Conservation (phyloP, 2,797 vertebrate species). For the Paramormyrops hopkinsi region DNA sequence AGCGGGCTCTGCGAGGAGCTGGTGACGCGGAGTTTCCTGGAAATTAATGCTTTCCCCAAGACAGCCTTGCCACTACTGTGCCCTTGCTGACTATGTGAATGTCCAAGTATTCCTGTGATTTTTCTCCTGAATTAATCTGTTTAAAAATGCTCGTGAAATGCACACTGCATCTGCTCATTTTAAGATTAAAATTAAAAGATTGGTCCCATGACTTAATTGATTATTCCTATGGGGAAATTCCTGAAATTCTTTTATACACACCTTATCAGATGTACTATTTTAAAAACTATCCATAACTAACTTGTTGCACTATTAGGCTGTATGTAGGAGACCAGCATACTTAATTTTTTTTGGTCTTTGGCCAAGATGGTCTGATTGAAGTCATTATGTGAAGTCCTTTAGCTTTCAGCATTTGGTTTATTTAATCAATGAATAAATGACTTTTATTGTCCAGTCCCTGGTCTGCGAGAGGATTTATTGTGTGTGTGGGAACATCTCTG, state of each 20-base stretch:
- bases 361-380: background rate
- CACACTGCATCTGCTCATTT: background rate
- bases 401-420: background rate
- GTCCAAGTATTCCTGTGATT: background rate
- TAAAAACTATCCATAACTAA: background rate
- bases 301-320: background rate
- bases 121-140: background rate
- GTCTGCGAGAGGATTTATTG: background rate
- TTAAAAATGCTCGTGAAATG: background rate
- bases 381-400: background rate
- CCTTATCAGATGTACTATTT: background rate
- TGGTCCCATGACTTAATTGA: background rate
- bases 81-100: constrained; percentile 2
- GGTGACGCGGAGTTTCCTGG: background rate
- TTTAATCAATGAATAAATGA: background rate
- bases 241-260: background rate
- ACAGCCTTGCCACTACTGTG: background rate
- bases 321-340: background rate
- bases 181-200: background rate
- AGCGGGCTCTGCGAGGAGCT: background rate
- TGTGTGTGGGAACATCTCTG: background rate
- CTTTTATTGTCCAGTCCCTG: background rate
- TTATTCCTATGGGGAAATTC: background rate
- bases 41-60: background rate
- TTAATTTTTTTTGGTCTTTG: background rate